A percentile compares a stretch with the other conserved stretches of the same genome.
These are phyloP conservation scores for Macaca nemestrina DNA, from an alignment of 2,113 vertebrate genomes.

Conservation along the genomic window DNA sequence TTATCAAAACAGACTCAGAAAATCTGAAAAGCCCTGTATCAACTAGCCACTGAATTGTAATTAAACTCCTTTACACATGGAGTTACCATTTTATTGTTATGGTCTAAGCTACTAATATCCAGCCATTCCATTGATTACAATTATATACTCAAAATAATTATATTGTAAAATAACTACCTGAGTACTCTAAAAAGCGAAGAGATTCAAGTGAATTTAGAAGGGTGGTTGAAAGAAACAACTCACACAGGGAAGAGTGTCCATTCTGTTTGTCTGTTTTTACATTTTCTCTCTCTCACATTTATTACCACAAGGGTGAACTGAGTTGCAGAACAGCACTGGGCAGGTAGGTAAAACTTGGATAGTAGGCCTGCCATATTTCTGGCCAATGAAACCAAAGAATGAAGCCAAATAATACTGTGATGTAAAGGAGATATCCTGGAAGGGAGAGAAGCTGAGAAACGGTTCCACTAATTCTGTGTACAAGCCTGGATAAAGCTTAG, in stretches of 20 bases:
- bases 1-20: background rate
- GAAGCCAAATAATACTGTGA: too few relatives aligned
- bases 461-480: too few relatives aligned
- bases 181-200: background rate
- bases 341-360: too few relatives aligned
- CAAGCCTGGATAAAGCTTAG: too few relatives aligned
- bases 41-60: background rate
- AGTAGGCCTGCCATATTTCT: too few relatives aligned
- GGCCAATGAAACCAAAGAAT: too few relatives aligned
- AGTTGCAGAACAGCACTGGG: too few relatives aligned
- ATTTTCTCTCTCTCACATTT: background rate
- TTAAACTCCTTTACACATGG: background rate
- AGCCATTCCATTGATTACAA: background rate
- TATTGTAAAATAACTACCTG: background rate
- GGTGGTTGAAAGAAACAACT: background rate
- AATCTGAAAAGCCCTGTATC: background rate
- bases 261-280: background rate
- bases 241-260: background rate
- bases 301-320: too few relatives aligned
- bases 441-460: too few relatives aligned
- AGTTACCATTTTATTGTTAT: background rate
- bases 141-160: background rate
- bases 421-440: too few relatives aligned
- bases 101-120: background rate
- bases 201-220: background rate